These are phyloP conservation scores for Malacoraja senta DNA, from an alignment of 2,797 vertebrate genomes.

Conservation along the genomic window DNA sequence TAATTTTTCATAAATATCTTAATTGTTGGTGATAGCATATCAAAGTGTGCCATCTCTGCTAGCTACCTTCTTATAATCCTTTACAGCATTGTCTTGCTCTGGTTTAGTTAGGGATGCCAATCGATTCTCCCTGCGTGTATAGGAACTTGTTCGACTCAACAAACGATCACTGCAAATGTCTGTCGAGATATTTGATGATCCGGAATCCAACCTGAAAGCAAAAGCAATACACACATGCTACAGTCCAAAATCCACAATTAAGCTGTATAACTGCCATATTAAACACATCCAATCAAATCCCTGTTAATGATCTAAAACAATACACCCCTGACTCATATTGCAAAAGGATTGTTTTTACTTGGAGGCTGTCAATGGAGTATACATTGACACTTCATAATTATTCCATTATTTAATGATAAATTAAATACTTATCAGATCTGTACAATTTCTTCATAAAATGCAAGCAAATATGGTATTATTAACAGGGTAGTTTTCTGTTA, in stretches of 20 bases:
- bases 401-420: background rate
- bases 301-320: background rate
- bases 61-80: slow-evolving; percentile 83
- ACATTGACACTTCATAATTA: background rate
- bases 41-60: background rate
- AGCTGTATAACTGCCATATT: background rate
- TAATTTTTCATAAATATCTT: background rate
- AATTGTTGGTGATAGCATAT: background rate
- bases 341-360: too few relatives aligned
- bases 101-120: slow-evolving; percentile 67
- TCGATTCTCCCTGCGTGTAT: slow-evolving; percentile 75
- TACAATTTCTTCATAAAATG: background rate
- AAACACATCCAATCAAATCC: background rate
- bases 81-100: slow-evolving; percentile 68
- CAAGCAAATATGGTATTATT: background rate
- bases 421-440: background rate
- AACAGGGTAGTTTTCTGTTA: background rate
- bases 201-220: slow-evolving; percentile 69
- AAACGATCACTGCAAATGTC: slow-evolving; percentile 70
- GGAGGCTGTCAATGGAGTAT: background rate
- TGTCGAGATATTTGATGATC: slow-evolving; percentile 51
- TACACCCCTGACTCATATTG: too few relatives aligned
- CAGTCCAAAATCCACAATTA: background rate
- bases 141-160: slow-evolving; percentile 66
- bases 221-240: background rate